Conservation (phyloP, 2,888 invertebrate genomes). For the Eutolmus rufibarbis region DNA sequence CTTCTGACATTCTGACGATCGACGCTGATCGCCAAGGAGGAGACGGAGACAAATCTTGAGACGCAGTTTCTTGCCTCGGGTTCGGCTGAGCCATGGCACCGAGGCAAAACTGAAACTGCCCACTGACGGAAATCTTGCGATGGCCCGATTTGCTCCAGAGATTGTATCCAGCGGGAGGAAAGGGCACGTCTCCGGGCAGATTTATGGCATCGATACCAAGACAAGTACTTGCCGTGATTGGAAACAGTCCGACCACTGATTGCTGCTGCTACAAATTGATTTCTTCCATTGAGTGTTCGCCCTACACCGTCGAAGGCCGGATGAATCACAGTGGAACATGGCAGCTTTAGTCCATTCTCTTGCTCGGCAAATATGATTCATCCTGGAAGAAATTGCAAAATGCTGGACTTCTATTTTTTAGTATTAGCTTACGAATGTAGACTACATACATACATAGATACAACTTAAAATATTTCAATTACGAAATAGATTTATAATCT, state of each 20-base stretch:
- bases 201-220: slow-evolving; percentile 12
- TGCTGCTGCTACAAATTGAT: slow-evolving; percentile 20
- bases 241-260: neutral
- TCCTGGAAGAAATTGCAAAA: neutral
- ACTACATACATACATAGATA: too few species aligned
- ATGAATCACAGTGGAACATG: neutral
- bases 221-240: slow-evolving; percentile 9
- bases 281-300: slow-evolving; percentile 7
- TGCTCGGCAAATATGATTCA: neutral
- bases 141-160: neutral
- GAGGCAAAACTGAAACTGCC: neutral
- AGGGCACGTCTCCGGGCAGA: slow-evolving; percentile 1
- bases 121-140: neutral
- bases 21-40: neutral
- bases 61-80: neutral
- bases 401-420: neutral
- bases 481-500: too few species aligned
- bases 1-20: slow-evolving; percentile 11
- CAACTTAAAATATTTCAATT: too few species aligned
- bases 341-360: neutral
- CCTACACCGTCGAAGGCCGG: neutral
- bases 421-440: too few species aligned
- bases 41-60: slow-evolving; percentile 11
- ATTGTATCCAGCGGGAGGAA: neutral
- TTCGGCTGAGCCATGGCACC: neutral